Base-by-base conservation (phyloP, 2,797 vertebrate species). In the Micromesistius poutassou region DNA sequence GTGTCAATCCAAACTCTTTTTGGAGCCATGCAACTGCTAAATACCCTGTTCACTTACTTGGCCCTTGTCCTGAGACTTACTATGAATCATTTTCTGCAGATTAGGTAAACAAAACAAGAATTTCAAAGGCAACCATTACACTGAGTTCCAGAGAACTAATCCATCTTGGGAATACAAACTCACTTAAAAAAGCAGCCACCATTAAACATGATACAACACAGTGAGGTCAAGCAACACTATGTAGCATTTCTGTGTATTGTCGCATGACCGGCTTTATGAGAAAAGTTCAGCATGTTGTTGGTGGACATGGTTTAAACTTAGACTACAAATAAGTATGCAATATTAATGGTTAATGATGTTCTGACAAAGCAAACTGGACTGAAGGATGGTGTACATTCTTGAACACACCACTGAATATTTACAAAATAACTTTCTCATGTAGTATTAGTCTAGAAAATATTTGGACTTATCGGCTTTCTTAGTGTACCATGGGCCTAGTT, bases 61-160 rank as follows among this genome's bases (percentile, higher is more conserved):
- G 85, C 85, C 1, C 46, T 68, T 38, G 73, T 82, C 83, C 81
- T 77, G 78, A 82, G 82, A 12, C n/a, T 68, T 68, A 62, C 22
- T 79, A 84, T 87, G 79, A 79, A 76, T 88, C 85, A 81, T 87
- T 87, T 87, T 85, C 71, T 84, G 62, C 74, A 78, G 74, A 76
- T 80, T 78, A 89, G 88, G 88, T 86, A 89, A 90, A 90, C 85
- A 86, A 81, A 85, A 85, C 74, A 81, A 76, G 5, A 5, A 85
- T 82, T 86, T 79, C 79, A 82, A 30, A 55, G 68, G 50, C 16
- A 73, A 83, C 82, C 78, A 88, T 88, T 82, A 85, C 5, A 74
- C 22, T 25, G 62, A 12, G 25, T 28, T 68, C n/a, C n/a, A 28
- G 8, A 28, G 25, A 28, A 28, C 55, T 5, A 62, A 9, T 22